Evolutionary conservation across 2,888 invertebrate genomes (phyloP), one percentile per base, ranked within the genome.

Genomic region (Barypeithes pellucidus): DNA sequence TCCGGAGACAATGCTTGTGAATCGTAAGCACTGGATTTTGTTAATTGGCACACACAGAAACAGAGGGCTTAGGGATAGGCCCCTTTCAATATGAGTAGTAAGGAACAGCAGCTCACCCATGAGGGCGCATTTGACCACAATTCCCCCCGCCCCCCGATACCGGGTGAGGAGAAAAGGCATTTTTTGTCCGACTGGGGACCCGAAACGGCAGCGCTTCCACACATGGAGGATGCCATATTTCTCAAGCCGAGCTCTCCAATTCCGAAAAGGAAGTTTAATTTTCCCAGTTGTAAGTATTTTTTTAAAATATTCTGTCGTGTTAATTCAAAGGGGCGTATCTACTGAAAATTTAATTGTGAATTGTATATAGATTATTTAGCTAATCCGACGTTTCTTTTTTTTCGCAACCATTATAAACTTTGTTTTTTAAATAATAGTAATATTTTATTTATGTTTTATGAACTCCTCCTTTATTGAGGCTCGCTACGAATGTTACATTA

Each of bases 91-190:
- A 76, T 76, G 76, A 76, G 74, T 68, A 67, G 29, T 50, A 82
- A 78, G 22, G 73, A 75, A 18, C 75, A 77, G 50, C 76, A 79
- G 77, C 78, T 80, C 76, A 79, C 76, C 78, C 80, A 84, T 82
- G 84, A 83, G 74, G 79, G 76, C 73, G 71, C 72, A 71, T 86
- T 85, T 76, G 85, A 86, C 78, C 90, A 91, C 87, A 91, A 91
- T 88, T 90, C 91, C 87, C 94, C 94, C 85, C 89, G 94, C 89
- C 95, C 95, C 87, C 94, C 94, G 83, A 94, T 94, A 85, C 92
- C 93, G 83, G 94, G 94, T 89, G 90, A 91, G 89, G 91, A 92
- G 85, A 88, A 88, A 66, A 81, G 80, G 59, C 84, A 82, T 75
- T 82, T 81, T 75, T 75, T 80, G 62, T 82, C 84, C 8, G 84